These are phyloP conservation scores for Gephyroberyx darwinii DNA, from an alignment of 2,797 vertebrate genomes.

Conservation along the genomic window DNA sequence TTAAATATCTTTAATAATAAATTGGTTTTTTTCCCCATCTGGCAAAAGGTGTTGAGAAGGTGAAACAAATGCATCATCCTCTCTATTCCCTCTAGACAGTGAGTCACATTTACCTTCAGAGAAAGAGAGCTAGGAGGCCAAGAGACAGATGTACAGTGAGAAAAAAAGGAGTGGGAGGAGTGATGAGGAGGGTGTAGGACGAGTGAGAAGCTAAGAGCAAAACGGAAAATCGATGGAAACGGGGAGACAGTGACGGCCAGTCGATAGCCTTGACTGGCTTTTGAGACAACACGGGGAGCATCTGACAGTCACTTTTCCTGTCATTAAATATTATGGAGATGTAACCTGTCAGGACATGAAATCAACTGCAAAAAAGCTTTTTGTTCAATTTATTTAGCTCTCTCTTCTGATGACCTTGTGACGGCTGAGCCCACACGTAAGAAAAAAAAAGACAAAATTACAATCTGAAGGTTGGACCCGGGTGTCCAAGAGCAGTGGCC, in stretches of 20 bases:
- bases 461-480: slow-evolving; percentile 53
- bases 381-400: slow-evolving; percentile 4
- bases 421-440: slow-evolving; percentile 22
- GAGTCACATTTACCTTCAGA: slow-evolving; percentile 41
- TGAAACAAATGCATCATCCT: slow-evolving; percentile 32
- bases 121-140: slow-evolving; percentile 14
- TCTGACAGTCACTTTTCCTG: slow-evolving; percentile 50
- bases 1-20: slow-evolving; percentile 20
- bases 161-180: slow-evolving; percentile 21
- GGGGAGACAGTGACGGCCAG: slow-evolving; percentile 53
- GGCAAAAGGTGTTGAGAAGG: slow-evolving; percentile 24
- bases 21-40: slow-evolving; percentile 4
- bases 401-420: slow-evolving; percentile 54
- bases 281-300: slow-evolving; percentile 26
- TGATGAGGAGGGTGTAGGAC: slow-evolving; percentile 26
- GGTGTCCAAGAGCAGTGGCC: slow-evolving; percentile 2
- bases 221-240: slow-evolving; percentile 54
- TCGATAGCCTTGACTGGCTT: slow-evolving; percentile 53
- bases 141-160: slow-evolving; percentile 2
- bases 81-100: slow-evolving; percentile 8
- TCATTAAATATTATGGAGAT: slow-evolving; percentile 54
- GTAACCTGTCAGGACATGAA: slow-evolving; percentile 52
- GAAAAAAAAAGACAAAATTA: slow-evolving; percentile 40
- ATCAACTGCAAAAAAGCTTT: slow-evolving; percentile 43
- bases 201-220: slow-evolving; percentile 39